A percentile compares a stretch with the other conserved stretches of the same genome.
Evolutionary conservation across 2,888 invertebrate genomes (phyloP).

Genomic region (Melanophora roralis): DNA sequence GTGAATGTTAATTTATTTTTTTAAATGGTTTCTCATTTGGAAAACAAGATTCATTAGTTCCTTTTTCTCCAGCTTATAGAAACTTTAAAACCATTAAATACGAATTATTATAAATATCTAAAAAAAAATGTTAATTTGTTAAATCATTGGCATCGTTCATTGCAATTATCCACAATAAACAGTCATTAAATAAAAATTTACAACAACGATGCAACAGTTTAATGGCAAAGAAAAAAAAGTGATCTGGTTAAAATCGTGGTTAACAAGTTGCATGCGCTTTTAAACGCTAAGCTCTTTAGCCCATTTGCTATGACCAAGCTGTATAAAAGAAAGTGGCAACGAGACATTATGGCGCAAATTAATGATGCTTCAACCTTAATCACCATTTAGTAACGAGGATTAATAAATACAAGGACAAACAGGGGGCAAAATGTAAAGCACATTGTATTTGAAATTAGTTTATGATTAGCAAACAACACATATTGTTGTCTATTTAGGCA

Average conservation of each 20-base stretch:
- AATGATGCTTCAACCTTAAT: slow-evolving; percentile 58
- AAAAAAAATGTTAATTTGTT: too few relatives aligned
- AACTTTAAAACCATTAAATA: slow-evolving; percentile 15
- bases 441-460: slow-evolving; percentile 57
- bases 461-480: slow-evolving; percentile 60
- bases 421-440: neutral
- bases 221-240: slow-evolving; percentile 3
- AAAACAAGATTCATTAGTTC: too few relatives aligned
- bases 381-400: slow-evolving; percentile 29
- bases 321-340: neutral
- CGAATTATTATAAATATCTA: too few relatives aligned
- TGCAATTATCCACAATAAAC: slow-evolving; percentile 77
- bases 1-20: too few relatives aligned
- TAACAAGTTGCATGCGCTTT: slow-evolving; percentile 45
- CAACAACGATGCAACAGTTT: neutral
- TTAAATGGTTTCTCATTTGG: too few relatives aligned
- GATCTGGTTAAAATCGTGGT: slow-evolving; percentile 47
- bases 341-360: slow-evolving; percentile 46
- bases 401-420: neutral
- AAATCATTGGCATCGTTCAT: slow-evolving; percentile 75
- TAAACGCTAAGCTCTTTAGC: slow-evolving; percentile 4
- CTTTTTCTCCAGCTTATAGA: too few relatives aligned
- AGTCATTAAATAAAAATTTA: slow-evolving; percentile 75
- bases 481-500: slow-evolving; percentile 28
- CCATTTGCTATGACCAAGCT: neutral